Evolutionary conservation across 2,888 invertebrate genomes (phyloP), one percentile per base, ranked within the genome.

Genomic region (Lissonota sp.): DNA sequence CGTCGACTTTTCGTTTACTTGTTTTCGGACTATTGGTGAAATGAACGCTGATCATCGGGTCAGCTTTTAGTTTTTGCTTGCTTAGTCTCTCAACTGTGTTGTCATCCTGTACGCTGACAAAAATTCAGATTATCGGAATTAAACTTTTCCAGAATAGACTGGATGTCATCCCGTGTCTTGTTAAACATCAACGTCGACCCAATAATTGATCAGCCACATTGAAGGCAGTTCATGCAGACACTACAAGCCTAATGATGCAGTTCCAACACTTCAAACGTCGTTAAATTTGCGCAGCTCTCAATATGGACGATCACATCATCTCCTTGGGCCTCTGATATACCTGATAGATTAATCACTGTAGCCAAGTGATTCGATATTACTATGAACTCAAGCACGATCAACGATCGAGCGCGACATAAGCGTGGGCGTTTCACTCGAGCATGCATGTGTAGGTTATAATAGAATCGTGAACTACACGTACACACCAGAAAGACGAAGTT

Each of bases 301-400:
- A 10, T 66, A 46, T 44, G 12, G 44, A 53, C 49, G 51, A 71
- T 53, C 16, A 46, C 44, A n/a, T 71, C 53, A 55, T 40, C 57
- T 40, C 6, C 37, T 60, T 55, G 44, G 44, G 46, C 10, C 26
- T 26, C 49, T 49, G 58, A 58, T 69, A 44, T 42, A 39, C 8
- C 53, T 64, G 51, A 58, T 51, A 49, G 46, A 55, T 51, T 26
- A 40, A 70, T 39, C 75, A 26, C 3, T 2, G 26, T 26, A 40
- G 58, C 14, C 49, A 51, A 53, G 67, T 53, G 46, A 49, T 63
- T 71, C 37, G 44, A 42, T 39, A 16, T 26, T 60, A 49, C 75
- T 62, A 16, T 53, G 26, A 53, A 10, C 64, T 12, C 14, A 44
- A 73, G 57, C 42, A 7, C 58, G 40, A 58, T 70, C 39, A 57